Percentiles rank a stretch among this genome's conserved stretches.
These are phyloP conservation scores for Cephus spinipes DNA, from an alignment of 2,888 invertebrate species.

Conservation along the genomic window DNA sequence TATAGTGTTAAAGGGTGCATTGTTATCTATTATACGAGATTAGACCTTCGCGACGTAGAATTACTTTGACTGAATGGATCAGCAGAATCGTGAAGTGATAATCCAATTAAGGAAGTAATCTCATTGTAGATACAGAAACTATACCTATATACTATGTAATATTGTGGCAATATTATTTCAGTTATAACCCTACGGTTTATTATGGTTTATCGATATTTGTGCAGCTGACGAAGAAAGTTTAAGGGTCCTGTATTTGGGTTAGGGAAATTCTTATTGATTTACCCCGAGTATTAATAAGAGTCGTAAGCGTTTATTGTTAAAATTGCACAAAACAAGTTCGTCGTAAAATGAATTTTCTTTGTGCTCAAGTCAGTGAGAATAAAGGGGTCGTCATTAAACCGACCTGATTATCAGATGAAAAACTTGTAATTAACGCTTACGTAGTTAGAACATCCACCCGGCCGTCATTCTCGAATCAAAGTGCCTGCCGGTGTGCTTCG, in stretches of 20 bases:
- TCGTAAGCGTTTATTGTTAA: neutral
- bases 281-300: neutral
- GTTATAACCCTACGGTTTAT: neutral
- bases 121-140: neutral
- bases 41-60: too few species aligned
- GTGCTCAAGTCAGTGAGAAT: neutral
- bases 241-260: neutral
- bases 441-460: neutral
- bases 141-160: neutral
- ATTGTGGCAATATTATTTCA: neutral
- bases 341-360: neutral
- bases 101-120: neutral
- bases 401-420: constrained; percentile 3
- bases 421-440: constrained; percentile 3
- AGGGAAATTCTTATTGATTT: neutral
- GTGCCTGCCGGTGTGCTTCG: neutral
- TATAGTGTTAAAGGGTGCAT: too few species aligned
- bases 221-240: neutral
- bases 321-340: neutral
- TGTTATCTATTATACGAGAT: too few species aligned
- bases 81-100: neutral
- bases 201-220: neutral
- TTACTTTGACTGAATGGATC: too few species aligned
- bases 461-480: neutral
- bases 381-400: neutral